A percentile compares a stretch with the other conserved stretches of the same genome.
Evolutionary conservation across 2,888 invertebrate genomes (phyloP).

Genomic region (Leuctra nigra): DNA sequence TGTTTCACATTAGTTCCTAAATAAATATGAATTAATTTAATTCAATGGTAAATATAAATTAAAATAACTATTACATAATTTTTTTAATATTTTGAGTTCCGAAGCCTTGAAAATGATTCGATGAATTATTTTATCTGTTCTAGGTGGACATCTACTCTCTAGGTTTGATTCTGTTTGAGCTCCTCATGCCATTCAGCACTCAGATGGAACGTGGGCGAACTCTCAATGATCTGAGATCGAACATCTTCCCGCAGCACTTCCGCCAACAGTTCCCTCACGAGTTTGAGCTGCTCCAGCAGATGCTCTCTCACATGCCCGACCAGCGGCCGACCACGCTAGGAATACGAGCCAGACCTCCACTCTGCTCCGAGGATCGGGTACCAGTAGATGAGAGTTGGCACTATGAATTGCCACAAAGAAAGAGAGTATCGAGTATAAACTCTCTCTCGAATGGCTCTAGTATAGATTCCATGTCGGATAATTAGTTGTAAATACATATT

Average conservation of each 20-base stretch:
- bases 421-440: neutral
- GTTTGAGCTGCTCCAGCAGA: constrained; percentile 64
- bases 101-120: too few relatives aligned
- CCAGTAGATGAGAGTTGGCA: constrained; percentile 41
- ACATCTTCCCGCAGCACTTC: constrained; percentile 65
- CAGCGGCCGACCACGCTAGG: constrained; percentile 70
- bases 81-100: too few relatives aligned
- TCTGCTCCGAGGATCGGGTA: constrained; percentile 41
- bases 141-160: constrained; percentile 95
- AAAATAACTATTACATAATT: too few relatives aligned
- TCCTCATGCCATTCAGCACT: constrained; percentile 83
- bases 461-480: neutral
- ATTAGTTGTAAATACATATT: too few relatives aligned
- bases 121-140: constrained; percentile 54
- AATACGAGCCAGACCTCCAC: constrained; percentile 56
- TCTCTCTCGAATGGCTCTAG: constrained; percentile 1
- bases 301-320: constrained; percentile 68
- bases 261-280: constrained; percentile 56
- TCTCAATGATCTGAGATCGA: constrained; percentile 56
- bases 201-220: constrained; percentile 79
- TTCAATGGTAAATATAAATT: too few relatives aligned
- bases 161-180: constrained; percentile 89
- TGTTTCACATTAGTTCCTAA: too few relatives aligned
- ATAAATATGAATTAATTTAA: too few relatives aligned
- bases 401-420: constrained; percentile 45